phyloP scores from a whole-genome alignment of 2,888 invertebrate species.

The Zygogramma bicolorata region DNA sequence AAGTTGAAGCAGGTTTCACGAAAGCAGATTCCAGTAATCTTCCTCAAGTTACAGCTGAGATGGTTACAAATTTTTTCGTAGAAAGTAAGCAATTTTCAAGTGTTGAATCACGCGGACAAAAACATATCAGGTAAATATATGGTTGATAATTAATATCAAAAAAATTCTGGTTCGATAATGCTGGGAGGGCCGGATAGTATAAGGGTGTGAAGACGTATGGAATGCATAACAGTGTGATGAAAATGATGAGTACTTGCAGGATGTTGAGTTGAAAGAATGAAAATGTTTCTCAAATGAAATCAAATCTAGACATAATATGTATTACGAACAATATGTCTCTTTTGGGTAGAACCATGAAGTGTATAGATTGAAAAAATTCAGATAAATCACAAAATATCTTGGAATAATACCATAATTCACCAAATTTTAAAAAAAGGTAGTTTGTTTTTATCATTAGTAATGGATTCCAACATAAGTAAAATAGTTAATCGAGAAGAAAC shows the following conservation, averaged over 20 bases:
- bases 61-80: neutral
- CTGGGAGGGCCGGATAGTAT: too few species aligned
- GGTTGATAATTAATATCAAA: neutral
- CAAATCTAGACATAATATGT: too few species aligned
- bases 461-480: neutral
- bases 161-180: too few species aligned
- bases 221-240: too few species aligned
- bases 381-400: neutral
- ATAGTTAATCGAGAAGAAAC: neutral
- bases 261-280: too few species aligned
- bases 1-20: neutral
- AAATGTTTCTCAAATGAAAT: too few species aligned
- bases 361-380: too few species aligned
- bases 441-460: neutral
- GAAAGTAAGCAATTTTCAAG: neutral
- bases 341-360: too few species aligned
- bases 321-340: too few species aligned
- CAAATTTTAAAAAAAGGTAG: neutral
- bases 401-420: neutral
- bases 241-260: too few species aligned
- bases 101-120: neutral
- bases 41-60: neutral
- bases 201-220: too few species aligned
- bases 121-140: neutral
- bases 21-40: too few species aligned